phyloP scores from a whole-genome alignment of 2,113 vertebrate species.

The Salvelinus namaycush region DNA sequence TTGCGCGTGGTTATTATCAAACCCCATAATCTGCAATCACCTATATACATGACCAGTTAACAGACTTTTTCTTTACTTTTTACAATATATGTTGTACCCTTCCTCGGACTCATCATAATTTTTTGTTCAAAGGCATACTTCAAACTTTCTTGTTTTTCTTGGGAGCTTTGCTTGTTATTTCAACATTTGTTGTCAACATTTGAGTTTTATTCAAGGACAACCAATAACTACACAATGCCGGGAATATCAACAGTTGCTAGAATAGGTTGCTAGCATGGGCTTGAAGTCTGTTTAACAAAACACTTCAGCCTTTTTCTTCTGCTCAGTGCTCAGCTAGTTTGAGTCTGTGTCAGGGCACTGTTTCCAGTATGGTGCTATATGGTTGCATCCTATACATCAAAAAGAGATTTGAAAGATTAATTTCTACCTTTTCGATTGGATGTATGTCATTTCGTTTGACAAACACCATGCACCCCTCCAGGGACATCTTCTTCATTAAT shows the following conservation, averaged over 20 bases:
- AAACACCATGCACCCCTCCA: conserved; percentile 63
- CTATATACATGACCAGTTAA: not conserved
- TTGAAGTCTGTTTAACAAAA: conserved; percentile 8
- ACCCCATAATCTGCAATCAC: conserved; percentile 4
- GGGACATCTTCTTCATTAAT: conserved; percentile 78
- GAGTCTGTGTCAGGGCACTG: conserved; percentile 48
- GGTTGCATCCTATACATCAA: conserved; percentile 51
- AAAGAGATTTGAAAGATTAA: conserved; percentile 74
- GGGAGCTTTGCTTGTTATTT: conserved; percentile 3
- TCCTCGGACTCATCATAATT: not conserved
- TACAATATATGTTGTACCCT: not conserved
- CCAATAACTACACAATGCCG: not conserved
- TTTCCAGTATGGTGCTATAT: conserved; percentile 46
- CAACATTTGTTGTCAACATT: conserved; percentile 22
- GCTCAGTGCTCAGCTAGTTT: conserved; percentile 49
- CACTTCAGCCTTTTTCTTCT: conserved; percentile 50
- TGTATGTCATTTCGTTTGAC: conserved; percentile 77
- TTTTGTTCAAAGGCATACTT: conserved; percentile 10
- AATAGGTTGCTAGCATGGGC: too few species aligned
- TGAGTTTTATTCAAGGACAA: not conserved
- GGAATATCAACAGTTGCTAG: conserved; percentile 28
- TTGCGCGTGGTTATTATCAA: conserved; percentile 42
- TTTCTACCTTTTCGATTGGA: conserved; percentile 71
- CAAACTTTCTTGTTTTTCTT: too few species aligned
- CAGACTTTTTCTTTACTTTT: not conserved